Conservation (phyloP, 2,113 vertebrate species). For the Excalfactoria chinensis region DNA sequence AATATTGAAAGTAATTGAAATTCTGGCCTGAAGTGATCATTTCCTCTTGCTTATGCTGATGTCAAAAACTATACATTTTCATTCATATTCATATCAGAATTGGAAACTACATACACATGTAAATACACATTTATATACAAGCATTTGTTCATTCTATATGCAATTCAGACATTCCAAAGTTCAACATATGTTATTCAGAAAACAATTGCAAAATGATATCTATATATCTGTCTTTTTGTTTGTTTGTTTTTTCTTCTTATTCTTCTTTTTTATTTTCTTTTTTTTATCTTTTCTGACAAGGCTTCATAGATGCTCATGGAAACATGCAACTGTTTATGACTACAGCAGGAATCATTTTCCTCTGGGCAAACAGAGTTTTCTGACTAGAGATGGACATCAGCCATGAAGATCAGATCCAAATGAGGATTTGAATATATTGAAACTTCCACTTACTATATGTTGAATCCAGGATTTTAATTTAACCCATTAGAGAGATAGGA, state of each 20-base stretch:
- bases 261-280: neutral
- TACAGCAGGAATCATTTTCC: constrained; percentile 60
- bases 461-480: constrained; percentile 54
- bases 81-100: neutral
- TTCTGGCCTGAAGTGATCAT: neutral
- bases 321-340: constrained; percentile 35
- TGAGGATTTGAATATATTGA: constrained; percentile 10
- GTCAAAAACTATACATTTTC: neutral
- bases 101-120: neutral
- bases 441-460: constrained; percentile 6
- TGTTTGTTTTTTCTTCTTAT: too few species aligned
- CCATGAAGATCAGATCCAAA: constrained; percentile 26
- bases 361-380: constrained; percentile 51
- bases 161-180: constrained; percentile 28
- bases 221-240: neutral
- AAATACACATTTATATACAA: neutral
- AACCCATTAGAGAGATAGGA: constrained; percentile 29
- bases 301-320: constrained; percentile 42
- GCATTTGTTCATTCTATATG: constrained; percentile 41
- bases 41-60: neutral
- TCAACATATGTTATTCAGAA: constrained; percentile 39
- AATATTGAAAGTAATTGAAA: neutral
- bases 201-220: constrained; percentile 47
- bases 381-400: constrained; percentile 37
- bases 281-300: constrained; percentile 26